These are phyloP conservation scores for Hycleus cichorii DNA, from an alignment of 1,140 invertebrate genomes.

Conservation along the genomic window DNA sequence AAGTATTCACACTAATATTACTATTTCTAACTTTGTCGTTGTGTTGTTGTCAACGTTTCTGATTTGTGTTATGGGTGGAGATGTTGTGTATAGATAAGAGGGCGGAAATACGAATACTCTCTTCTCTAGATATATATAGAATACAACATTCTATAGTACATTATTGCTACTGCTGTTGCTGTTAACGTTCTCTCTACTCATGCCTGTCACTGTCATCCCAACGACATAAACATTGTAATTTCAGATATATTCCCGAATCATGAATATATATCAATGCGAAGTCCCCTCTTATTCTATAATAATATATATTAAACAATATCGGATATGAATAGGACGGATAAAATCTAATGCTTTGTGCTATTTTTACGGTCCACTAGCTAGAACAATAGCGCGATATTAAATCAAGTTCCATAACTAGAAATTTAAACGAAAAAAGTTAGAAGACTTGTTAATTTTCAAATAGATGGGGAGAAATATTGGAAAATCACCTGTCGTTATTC, in stretches of 20 bases:
- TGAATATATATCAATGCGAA: slow-evolving; percentile 9
- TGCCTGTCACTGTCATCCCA: slow-evolving; percentile 14
- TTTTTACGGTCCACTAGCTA: neutral
- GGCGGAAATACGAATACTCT: slow-evolving; percentile 17
- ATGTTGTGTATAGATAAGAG: slow-evolving; percentile 14
- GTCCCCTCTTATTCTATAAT: neutral
- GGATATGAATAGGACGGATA: neutral
- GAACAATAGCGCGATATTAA: too few species aligned
- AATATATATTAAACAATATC: neutral
- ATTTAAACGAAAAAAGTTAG: too few species aligned
- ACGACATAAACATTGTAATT: slow-evolving; percentile 15
- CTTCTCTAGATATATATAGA: neutral
- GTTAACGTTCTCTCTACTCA: slow-evolving; percentile 8
- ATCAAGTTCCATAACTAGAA: too few species aligned
- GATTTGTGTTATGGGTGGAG: slow-evolving; percentile 20
- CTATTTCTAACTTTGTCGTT: neutral
- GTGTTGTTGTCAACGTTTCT: slow-evolving; percentile 19
- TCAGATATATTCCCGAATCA: slow-evolving; percentile 8
- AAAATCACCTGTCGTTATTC: too few species aligned
- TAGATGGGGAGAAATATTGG: too few species aligned
- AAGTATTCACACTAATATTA: neutral
- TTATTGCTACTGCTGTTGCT: neutral
- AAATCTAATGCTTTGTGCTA: neutral
- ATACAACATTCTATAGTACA: too few species aligned
- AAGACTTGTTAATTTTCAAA: too few species aligned